phyloP scores from a whole-genome alignment of 2,113 vertebrate species.

The Oreotrochilus melanogaster region DNA sequence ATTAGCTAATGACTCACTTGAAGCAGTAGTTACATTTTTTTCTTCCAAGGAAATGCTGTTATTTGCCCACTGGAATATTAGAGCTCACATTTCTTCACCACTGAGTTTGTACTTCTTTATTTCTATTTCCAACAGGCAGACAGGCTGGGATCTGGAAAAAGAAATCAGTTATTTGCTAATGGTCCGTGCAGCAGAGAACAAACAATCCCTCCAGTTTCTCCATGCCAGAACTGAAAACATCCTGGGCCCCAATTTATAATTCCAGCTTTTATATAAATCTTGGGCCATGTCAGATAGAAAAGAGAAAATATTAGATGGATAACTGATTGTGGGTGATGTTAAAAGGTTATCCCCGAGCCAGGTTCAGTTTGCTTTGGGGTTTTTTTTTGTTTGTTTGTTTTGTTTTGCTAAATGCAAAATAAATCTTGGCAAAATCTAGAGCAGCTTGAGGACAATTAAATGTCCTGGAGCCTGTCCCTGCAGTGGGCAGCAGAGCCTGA shows the following conservation, averaged over 20 bases:
- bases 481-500: not conserved
- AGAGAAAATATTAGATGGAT: not conserved
- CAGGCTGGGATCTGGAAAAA: not conserved
- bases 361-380: not conserved
- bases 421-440: not conserved
- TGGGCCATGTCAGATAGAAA: not conserved
- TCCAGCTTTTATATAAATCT: not conserved
- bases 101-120: accelerated
- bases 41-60: not conserved
- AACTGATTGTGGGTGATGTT: not conserved
- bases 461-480: not conserved
- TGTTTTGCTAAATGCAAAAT: not conserved
- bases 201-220: not conserved
- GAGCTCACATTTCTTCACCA: not conserved
- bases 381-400: not conserved
- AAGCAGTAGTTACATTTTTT: not conserved
- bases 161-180: not conserved
- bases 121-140: not conserved
- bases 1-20: not conserved
- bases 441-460: not conserved
- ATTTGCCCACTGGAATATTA: not conserved
- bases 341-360: not conserved
- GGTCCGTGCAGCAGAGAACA: not conserved
- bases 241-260: not conserved
- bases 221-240: not conserved